Conservation (phyloP, 2,113 vertebrate species). For the Fulmarus glacialis region DNA sequence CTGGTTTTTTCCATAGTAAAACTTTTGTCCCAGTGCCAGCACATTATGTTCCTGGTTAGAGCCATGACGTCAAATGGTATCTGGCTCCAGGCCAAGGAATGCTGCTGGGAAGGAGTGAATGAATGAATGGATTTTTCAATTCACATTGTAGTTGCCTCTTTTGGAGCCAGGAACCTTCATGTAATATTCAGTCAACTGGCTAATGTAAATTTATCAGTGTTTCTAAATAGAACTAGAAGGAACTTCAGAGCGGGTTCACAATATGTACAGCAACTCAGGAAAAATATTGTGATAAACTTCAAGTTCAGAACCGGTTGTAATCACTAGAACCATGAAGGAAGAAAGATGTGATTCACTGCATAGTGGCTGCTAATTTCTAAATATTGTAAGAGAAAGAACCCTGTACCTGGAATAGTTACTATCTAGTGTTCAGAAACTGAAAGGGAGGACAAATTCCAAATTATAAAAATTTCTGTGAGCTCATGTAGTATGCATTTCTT, state of each 20-base stretch:
- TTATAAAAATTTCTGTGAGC: not conserved
- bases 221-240: not conserved
- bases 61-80: slow-evolving; percentile 76
- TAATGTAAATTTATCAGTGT: not conserved
- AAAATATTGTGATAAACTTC: not conserved
- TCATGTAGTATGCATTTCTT: not conserved
- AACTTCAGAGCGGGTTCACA: not conserved
- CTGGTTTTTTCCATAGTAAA: slow-evolving; percentile 38
- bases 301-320: not conserved
- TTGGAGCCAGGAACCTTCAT: not conserved
- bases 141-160: not conserved
- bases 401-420: not conserved
- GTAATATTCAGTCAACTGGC: not conserved
- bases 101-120: slow-evolving; percentile 63
- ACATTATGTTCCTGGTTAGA: slow-evolving; percentile 80
- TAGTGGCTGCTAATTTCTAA: not conserved
- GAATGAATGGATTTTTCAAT: slow-evolving; percentile 32
- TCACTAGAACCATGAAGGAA: not conserved
- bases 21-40: slow-evolving; percentile 66
- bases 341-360: not conserved
- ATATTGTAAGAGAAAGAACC: not conserved
- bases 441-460: not conserved
- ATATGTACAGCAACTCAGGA: not conserved
- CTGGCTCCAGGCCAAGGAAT: slow-evolving; percentile 73
- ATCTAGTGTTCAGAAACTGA: not conserved